Evolutionary conservation across 2,888 invertebrate species (phyloP), one percentile per base, ranked within the genome.

Genomic region (Caenorhabditis wallacei): DNA sequence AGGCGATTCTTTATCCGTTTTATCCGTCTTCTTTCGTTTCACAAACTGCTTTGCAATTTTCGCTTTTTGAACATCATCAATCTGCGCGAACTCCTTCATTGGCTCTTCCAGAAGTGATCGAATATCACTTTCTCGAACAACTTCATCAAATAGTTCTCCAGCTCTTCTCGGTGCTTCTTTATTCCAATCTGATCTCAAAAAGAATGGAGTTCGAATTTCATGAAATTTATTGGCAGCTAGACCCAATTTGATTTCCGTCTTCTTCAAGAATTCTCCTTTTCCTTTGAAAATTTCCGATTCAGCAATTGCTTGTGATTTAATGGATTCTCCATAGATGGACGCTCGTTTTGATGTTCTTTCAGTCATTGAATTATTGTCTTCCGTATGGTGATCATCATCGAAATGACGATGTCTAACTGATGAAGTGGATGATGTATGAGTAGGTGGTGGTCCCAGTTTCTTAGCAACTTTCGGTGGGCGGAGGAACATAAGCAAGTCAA

Each of bases 231-330:
- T 26, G 1, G 81, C 64, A 3, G 74, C 81, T 1, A 71, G 30
- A 5, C 64, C 74, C 56, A 53, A 35, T 48, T 81, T 81, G 4
- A 63, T 13, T 20, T 57, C 70, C 0, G 59, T 70, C 20, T 81
- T 81, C 56, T 66, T 76, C 37, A 81, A n/a, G 24, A 81, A 81
- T 22, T 63, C 70, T 81, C 81, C 81, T 30, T 75, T 75, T 20
- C 75, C 64, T 53, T 70, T 81, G 70, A 81, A 81, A 61, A 81
- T 76, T 30, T 81, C 81, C 10, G 81, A 81, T 46, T 81, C 81
- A 0, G 37, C 56, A 8, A 70, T 40, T 0, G 18, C 43, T 22
- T 66, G 63, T 3, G 72, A 74, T 59, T 51, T 76, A 2, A 76
- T 24, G 0, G 70, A 74, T 18, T 81, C 81, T 24, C 81, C 81